Evolutionary conservation across 2,797 vertebrate genomes (phyloP).

Genomic region (Arnoldichthys spilopterus): DNA sequence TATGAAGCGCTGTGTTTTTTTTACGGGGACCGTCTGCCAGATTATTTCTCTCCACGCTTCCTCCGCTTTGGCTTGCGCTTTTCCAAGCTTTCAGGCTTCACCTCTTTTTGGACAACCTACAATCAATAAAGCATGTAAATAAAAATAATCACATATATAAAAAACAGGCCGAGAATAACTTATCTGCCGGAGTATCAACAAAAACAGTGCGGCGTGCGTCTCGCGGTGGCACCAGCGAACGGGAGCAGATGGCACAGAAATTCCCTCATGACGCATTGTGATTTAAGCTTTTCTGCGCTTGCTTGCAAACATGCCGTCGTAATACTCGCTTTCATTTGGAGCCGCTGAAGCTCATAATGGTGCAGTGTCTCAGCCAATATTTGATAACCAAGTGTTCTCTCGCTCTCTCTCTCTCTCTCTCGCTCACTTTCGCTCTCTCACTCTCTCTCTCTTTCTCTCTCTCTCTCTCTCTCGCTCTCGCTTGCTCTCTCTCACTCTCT

Average conservation of each 20-base stretch:
- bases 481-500: too few species aligned
- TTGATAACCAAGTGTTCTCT: neutral
- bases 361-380: constrained; percentile 25
- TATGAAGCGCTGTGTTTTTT: constrained; percentile 24
- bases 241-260: constrained; percentile 56
- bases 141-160: constrained; percentile 23
- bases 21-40: constrained; percentile 22
- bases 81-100: constrained; percentile 18
- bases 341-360: constrained; percentile 23
- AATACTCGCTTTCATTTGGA: constrained; percentile 25
- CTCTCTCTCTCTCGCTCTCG: too few species aligned
- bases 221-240: constrained; percentile 25
- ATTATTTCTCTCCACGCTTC: constrained; percentile 14
- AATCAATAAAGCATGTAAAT: constrained; percentile 52
- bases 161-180: constrained; percentile 57
- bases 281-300: constrained; percentile 42
- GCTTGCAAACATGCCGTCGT: constrained; percentile 44
- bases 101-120: constrained; percentile 37
- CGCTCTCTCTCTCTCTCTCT: neutral
- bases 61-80: neutral
- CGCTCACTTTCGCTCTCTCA: too few species aligned
- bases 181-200: constrained; percentile 17
- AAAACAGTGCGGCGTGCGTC: constrained; percentile 2
- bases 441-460: too few species aligned
- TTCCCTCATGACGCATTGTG: constrained; percentile 45